Evolutionary conservation across 92 coral and sea anemone species (phyloP).

Genomic region (Chrysogorgia sp.): DNA sequence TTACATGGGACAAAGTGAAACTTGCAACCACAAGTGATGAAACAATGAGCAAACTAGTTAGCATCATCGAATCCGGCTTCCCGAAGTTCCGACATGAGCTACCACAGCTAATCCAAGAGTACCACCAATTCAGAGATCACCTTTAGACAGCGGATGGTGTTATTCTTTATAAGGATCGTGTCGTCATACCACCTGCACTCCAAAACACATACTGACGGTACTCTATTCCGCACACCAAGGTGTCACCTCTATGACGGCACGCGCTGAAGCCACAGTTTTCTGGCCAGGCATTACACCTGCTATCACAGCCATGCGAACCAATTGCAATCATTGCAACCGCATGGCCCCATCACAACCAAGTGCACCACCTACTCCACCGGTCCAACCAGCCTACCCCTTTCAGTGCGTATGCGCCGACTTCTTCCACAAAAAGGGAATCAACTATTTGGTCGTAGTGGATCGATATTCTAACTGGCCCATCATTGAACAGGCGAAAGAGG

Average conservation of each 20-base stretch:
- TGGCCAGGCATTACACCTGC: slow-evolving; percentile 18
- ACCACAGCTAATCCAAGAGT: slow-evolving; percentile 36
- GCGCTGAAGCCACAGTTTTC: slow-evolving; percentile 4
- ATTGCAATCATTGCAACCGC: slow-evolving; percentile 9
- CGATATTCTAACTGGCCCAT: slow-evolving; percentile 22
- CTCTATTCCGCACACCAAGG: too few species aligned
- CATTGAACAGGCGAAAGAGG: slow-evolving; percentile 16
- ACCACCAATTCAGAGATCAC: slow-evolving; percentile 13
- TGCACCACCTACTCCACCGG: slow-evolving; percentile 31
- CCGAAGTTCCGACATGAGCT: slow-evolving; percentile 40
- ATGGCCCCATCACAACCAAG: slow-evolving; percentile 43
- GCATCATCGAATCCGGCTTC: slow-evolving; percentile 12
- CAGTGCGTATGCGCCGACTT: slow-evolving; percentile 66
- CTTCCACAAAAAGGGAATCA: slow-evolving; percentile 49
- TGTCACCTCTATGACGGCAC: too few species aligned
- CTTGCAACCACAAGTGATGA: slow-evolving; percentile 17
- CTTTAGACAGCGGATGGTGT: slow-evolving; percentile 4
- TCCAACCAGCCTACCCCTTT: slow-evolving; percentile 48
- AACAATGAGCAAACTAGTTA: not conserved
- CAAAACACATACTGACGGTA: not conserved
- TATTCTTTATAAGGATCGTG: slow-evolving; percentile 42
- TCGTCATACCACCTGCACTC: slow-evolving; percentile 41
- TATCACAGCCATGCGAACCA: not conserved
- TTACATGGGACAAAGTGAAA: slow-evolving; percentile 34
- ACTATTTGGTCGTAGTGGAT: slow-evolving; percentile 20